Conservation (phyloP, 2,888 invertebrate species). For the Lamellibrachia columna region DNA sequence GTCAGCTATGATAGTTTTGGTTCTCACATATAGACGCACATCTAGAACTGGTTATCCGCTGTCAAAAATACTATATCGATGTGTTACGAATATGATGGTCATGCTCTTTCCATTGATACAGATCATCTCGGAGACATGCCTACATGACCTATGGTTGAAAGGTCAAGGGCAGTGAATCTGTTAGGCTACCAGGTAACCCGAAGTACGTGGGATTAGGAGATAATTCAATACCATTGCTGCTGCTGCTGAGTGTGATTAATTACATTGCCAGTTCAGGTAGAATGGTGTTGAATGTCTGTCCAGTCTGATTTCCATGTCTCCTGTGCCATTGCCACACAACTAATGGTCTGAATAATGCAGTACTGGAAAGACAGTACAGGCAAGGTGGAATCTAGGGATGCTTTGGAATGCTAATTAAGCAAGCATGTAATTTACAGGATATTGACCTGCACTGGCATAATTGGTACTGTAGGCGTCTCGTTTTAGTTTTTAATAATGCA, state of each 20-base stretch:
- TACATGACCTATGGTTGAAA: not conserved
- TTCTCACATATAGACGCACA: too few species aligned
- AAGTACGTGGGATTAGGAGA: conserved; percentile 1
- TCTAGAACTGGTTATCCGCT: too few species aligned
- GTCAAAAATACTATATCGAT: not conserved
- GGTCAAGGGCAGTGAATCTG: not conserved
- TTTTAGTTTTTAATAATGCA: not conserved
- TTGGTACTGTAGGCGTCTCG: not conserved
- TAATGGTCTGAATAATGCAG: conserved; percentile 6
- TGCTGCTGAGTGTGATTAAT: not conserved
- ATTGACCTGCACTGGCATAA: not conserved
- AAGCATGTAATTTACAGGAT: not conserved
- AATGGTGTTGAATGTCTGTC: conserved; percentile 9
- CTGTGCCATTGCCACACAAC: not conserved
- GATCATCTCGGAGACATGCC: not conserved
- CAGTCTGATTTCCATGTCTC: not conserved
- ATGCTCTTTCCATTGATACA: not conserved
- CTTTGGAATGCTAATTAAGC: conserved; percentile 16
- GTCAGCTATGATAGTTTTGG: too few species aligned
- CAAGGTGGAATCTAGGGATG: conserved; percentile 5
- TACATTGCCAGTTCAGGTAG: conserved; percentile 1
- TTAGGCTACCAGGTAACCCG: not conserved
- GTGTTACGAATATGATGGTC: not conserved
- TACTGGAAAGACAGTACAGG: not conserved
- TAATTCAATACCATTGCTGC: not conserved